A percentile compares a stretch with the other conserved stretches of the same genome.
Conservation (phyloP, 2,797 vertebrate species). For the Lindbergichthys nudifrons region DNA sequence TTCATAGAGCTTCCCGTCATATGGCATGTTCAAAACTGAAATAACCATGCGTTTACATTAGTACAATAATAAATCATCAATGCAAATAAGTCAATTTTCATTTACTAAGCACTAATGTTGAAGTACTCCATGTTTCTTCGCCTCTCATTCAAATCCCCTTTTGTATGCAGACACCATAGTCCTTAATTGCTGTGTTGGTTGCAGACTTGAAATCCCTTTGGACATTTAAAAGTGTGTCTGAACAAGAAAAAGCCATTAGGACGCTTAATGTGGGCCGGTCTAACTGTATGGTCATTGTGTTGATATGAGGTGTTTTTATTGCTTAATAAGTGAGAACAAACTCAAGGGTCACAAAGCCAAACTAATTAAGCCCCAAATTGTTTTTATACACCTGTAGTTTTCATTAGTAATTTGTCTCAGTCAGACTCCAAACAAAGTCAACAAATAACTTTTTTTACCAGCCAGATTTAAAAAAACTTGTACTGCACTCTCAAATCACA, state of each 20-base stretch:
- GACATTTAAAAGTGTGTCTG: slow-evolving; percentile 1
- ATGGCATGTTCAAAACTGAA: neutral
- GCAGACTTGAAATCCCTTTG: slow-evolving; percentile 33
- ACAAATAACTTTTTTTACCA: neutral
- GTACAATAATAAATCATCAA: neutral
- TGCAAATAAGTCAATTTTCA: slow-evolving; percentile 3
- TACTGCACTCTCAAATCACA: slow-evolving; percentile 5
- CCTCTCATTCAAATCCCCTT: slow-evolving; percentile 11
- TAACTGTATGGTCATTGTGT: slow-evolving; percentile 18
- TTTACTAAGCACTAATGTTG: slow-evolving; percentile 9
- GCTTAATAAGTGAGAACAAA: slow-evolving; percentile 25
- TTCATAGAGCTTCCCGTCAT: neutral
- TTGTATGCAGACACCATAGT: slow-evolving; percentile 18
- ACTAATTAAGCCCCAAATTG: slow-evolving; percentile 1
- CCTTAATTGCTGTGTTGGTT: slow-evolving; percentile 11
- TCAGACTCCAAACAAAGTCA: neutral
- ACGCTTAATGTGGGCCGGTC: neutral
- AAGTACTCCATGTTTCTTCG: slow-evolving; percentile 12
- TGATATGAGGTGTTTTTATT: slow-evolving; percentile 16
- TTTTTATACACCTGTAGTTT: neutral
- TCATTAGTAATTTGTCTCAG: slow-evolving; percentile 20
- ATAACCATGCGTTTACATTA: neutral
- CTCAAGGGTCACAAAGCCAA: slow-evolving; percentile 4
- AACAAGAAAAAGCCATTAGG: slow-evolving; percentile 15
- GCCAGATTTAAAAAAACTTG: neutral